phyloP scores from a whole-genome alignment of 1,140 invertebrate genomes.

The Eumeta japonica region DNA sequence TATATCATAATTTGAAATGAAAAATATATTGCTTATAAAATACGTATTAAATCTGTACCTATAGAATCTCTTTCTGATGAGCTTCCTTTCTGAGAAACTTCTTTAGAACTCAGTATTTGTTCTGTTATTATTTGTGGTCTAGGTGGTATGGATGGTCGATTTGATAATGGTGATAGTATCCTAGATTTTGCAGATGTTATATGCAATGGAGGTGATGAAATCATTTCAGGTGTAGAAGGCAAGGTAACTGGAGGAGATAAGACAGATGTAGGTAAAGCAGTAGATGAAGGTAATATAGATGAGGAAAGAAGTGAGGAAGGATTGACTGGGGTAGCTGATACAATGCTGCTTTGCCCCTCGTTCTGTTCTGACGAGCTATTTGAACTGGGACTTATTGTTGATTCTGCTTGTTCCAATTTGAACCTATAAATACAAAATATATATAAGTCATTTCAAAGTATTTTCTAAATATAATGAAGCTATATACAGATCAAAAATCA shows the following conservation, averaged over 20 bases:
- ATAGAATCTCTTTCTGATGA: not conserved
- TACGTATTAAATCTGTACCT: not conserved
- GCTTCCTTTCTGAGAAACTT: not conserved
- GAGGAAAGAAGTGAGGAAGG: constrained; percentile 12
- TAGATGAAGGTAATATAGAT: constrained; percentile 10
- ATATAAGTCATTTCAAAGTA: not conserved
- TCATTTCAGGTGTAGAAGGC: not conserved
- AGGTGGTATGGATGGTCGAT: not conserved
- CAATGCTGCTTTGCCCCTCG: constrained; percentile 43
- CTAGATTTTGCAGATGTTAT: not conserved
- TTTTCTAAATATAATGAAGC: not conserved
- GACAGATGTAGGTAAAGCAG: too few relatives aligned
- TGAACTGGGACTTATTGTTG: constrained; percentile 45
- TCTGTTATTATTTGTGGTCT: not conserved
- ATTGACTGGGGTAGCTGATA: constrained; percentile 23
- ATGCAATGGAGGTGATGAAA: not conserved
- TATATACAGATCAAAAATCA: not conserved
- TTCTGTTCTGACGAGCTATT: constrained; percentile 51
- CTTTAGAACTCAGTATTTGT: not conserved
- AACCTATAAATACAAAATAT: constrained; percentile 40
- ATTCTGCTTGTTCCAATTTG: constrained; percentile 43
- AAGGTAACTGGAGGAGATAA: too few relatives aligned
- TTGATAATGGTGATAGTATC: not conserved
- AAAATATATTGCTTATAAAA: too few relatives aligned
- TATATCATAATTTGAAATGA: too few relatives aligned